Conservation (phyloP, 1,140 invertebrate species). For the Drosophila varians region DNA sequence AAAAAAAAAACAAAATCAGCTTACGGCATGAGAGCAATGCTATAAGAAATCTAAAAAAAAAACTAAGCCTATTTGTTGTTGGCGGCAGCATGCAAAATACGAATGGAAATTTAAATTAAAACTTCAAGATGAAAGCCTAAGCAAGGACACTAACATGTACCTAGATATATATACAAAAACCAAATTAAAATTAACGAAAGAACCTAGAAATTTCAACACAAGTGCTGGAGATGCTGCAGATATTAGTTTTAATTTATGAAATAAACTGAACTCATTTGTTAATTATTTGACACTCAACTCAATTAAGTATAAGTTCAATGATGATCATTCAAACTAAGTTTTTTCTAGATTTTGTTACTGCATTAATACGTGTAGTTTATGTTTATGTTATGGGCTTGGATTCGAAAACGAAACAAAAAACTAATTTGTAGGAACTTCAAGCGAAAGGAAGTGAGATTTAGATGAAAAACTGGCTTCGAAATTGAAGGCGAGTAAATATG, state of each 20-base stretch:
- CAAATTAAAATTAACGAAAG: slow-evolving; percentile 27
- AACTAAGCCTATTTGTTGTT: slow-evolving; percentile 68
- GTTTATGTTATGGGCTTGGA: slow-evolving; percentile 33
- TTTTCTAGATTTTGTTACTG: slow-evolving; percentile 39
- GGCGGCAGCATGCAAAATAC: slow-evolving; percentile 56
- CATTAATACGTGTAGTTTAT: slow-evolving; percentile 1
- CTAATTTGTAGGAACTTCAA: slow-evolving; percentile 36
- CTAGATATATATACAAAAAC: slow-evolving; percentile 78
- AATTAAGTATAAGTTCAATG: slow-evolving; percentile 29
- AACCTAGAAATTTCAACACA: slow-evolving; percentile 63
- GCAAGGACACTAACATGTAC: slow-evolving; percentile 80
- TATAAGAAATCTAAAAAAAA: slow-evolving; percentile 34
- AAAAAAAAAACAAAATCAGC: slow-evolving; percentile 26
- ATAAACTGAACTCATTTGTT: slow-evolving; percentile 37
- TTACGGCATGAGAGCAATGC: slow-evolving; percentile 58
- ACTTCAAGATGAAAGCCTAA: slow-evolving; percentile 64
- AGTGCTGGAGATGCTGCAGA: slow-evolving; percentile 73
- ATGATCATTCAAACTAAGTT: slow-evolving; percentile 22
- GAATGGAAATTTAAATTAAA: slow-evolving; percentile 54
- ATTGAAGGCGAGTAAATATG: slow-evolving; percentile 41
- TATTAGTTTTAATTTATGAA: slow-evolving; percentile 53
- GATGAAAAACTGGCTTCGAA: slow-evolving; percentile 7
- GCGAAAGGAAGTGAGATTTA: slow-evolving; percentile 23
- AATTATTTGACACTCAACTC: slow-evolving; percentile 35
- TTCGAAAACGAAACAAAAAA: slow-evolving; percentile 15